phyloP scores from a whole-genome alignment of 2,113 vertebrate species.

The Felis chaus region DNA sequence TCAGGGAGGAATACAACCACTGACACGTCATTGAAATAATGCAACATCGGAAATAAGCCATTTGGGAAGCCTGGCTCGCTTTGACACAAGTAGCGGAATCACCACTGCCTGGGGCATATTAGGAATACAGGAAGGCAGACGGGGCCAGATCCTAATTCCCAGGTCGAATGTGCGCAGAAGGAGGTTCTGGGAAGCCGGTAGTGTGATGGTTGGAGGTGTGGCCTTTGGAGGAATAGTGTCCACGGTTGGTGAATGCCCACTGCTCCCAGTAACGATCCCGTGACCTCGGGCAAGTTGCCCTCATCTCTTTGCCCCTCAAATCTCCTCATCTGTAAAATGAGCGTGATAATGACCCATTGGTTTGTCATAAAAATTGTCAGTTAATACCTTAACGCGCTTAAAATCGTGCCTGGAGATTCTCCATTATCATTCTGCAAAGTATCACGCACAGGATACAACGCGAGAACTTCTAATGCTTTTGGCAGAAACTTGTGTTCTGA shows the following conservation, averaged over 20 bases:
- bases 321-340: neutral
- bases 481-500: neutral
- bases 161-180: neutral
- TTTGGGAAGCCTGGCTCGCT: neutral
- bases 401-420: neutral
- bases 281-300: neutral
- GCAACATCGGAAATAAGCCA: neutral
- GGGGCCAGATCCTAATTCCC: neutral
- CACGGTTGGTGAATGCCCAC: fast-evolving
- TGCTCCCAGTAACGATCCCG: neutral
- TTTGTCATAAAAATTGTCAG: neutral
- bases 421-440: neutral
- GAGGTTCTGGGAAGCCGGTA: neutral
- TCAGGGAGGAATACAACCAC: neutral
- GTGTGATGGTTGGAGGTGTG: fast-evolving
- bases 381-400: neutral
- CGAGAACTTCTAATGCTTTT: neutral
- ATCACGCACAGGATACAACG: neutral
- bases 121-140: neutral
- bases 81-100: neutral
- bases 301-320: neutral
- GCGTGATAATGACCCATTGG: neutral
- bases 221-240: neutral
- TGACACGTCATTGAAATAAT: neutral
- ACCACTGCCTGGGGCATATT: neutral